Percentiles rank a stretch among this genome's conserved stretches.
Conservation (phyloP, 2,113 vertebrate species). For the Hydropotes inermis region DNA sequence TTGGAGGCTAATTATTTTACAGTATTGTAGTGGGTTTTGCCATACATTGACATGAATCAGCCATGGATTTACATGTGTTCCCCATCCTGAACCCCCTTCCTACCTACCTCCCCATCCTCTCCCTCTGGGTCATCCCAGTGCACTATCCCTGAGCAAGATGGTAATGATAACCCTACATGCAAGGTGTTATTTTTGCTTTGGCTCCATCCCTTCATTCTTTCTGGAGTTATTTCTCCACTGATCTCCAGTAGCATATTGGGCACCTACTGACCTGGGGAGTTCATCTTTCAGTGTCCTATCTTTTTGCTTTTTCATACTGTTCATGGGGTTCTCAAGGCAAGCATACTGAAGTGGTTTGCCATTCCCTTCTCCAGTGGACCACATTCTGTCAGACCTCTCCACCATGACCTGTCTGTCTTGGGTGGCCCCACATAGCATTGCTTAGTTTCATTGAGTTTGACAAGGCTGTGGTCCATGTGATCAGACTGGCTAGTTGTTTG, state of each 20-base stretch:
- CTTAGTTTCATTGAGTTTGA: background rate
- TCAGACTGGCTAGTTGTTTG: background rate
- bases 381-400: background rate
- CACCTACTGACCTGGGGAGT: background rate
- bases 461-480: background rate
- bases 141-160: no score
- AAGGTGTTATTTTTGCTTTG: background rate
- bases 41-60: no score
- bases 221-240: background rate
- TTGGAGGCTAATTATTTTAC: no score
- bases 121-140: no score
- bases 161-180: no score
- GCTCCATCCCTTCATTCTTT: background rate
- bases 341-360: background rate
- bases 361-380: background rate
- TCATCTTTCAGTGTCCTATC: background rate
- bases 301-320: background rate
- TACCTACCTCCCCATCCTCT: no score
- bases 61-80: no score
- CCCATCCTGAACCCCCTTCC: no score
- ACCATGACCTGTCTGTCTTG: background rate
- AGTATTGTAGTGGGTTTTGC: no score
- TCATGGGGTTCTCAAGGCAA: background rate
- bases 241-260: background rate
- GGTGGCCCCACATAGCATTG: background rate